phyloP scores from a whole-genome alignment of 2,888 invertebrate genomes.

The Dicycla oo region DNA sequence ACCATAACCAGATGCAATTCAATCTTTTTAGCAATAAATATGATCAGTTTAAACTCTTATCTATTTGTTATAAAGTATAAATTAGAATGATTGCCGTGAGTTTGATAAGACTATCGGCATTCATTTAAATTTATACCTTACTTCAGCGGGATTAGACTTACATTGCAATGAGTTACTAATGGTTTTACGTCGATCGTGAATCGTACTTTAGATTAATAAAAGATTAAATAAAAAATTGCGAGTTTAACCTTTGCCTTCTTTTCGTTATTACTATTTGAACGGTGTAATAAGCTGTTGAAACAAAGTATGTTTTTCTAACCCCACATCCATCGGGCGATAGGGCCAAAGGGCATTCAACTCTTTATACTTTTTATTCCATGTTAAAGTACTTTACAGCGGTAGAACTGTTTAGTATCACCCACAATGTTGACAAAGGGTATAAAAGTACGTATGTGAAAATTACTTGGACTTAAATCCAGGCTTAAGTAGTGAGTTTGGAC shows the following conservation, averaged over 20 bases:
- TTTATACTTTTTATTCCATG: constrained; percentile 9
- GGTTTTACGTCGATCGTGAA: background rate
- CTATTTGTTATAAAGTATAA: background rate
- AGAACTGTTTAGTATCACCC: constrained; percentile 9
- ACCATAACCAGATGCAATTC: background rate
- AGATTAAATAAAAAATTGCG: background rate
- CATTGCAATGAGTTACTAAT: background rate
- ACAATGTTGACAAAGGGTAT: constrained; percentile 14
- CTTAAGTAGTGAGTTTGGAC: no score
- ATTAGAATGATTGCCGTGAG: background rate
- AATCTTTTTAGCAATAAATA: background rate
- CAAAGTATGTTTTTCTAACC: background rate
- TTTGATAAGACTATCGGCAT: background rate
- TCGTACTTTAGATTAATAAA: constrained; percentile 2
- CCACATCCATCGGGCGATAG: background rate
- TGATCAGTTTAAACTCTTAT: background rate
- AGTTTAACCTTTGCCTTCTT: background rate
- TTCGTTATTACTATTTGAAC: constrained; percentile 23
- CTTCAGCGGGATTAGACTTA: background rate
- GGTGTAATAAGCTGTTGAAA: constrained; percentile 5
- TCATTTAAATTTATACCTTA: background rate
- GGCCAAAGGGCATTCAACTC: constrained; percentile 10
- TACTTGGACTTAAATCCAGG: constrained; percentile 2
- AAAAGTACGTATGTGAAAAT: constrained; percentile 6
- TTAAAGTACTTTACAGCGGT: constrained; percentile 1